Evolutionary conservation across 2,113 vertebrate species (phyloP).

Genomic region (Alexandromys fortis): DNA sequence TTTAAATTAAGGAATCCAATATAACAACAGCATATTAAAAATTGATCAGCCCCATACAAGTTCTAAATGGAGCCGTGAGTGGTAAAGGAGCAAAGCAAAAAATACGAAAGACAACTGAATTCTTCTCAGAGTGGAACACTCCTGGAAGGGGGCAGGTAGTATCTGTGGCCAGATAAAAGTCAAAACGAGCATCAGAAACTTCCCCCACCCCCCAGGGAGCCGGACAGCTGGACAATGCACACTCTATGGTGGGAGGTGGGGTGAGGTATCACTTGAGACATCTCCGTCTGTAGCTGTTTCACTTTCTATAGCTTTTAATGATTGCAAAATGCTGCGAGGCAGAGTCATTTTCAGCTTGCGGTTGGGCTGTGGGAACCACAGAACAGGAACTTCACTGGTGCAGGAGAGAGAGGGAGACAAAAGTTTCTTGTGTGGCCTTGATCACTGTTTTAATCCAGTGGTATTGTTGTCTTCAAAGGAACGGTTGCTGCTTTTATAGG

Average conservation of each 20-base stretch:
- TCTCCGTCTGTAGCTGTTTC: not conserved
- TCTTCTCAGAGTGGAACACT: not conserved
- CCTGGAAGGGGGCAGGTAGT: not conserved
- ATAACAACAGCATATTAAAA: not conserved
- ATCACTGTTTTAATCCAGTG: not conserved
- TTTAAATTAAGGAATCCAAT: constrained; percentile 24
- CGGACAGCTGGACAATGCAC: not conserved
- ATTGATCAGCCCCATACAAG: not conserved
- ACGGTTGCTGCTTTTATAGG: not conserved
- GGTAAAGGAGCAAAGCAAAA: not conserved
- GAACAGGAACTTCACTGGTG: constrained; percentile 47
- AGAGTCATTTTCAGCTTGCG: constrained; percentile 15
- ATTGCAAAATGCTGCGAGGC: not conserved
- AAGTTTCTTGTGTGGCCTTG: constrained; percentile 49
- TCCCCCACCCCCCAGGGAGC: not conserved
- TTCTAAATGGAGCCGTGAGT: not conserved
- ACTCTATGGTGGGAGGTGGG: not conserved
- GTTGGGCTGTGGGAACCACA: constrained; percentile 57
- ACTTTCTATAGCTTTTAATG: constrained; percentile 24
- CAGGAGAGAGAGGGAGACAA: constrained; percentile 10
- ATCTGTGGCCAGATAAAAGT: not conserved
- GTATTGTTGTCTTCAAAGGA: constrained; percentile 20
- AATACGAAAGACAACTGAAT: not conserved
- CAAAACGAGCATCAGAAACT: not conserved
- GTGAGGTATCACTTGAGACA: not conserved